Percentiles rank a stretch among this genome's conserved stretches.
These are phyloP conservation scores for Enteromius paludinosus DNA, from an alignment of 2,797 vertebrate genomes.

Conservation along the genomic window DNA sequence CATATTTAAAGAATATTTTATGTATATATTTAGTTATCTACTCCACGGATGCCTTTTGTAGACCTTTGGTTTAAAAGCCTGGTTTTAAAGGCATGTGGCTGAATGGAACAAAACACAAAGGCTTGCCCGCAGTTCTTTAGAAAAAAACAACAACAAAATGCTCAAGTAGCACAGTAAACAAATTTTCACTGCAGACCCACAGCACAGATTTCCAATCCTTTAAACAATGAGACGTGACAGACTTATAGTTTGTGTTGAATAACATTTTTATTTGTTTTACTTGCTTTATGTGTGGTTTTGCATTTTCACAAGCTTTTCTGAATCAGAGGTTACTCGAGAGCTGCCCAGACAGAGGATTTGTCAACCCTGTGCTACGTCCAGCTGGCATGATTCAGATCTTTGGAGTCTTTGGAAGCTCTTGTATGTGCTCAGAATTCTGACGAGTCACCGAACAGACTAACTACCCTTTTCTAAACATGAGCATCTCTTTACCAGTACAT, in stretches of 20 bases:
- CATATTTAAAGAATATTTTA: background rate
- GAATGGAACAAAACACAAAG: background rate
- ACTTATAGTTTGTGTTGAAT: slow-evolving; percentile 28
- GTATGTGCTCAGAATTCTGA: slow-evolving; percentile 78
- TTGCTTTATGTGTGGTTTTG: slow-evolving; percentile 36
- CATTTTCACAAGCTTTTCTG: slow-evolving; percentile 30
- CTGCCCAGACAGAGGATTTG: slow-evolving; percentile 43
- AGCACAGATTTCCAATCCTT: no score
- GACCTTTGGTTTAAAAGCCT: background rate
- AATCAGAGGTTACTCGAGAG: slow-evolving; percentile 14
- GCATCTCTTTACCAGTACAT: slow-evolving; percentile 36
- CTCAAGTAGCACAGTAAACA: background rate
- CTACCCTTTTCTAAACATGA: slow-evolving; percentile 43
- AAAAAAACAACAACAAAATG: background rate
- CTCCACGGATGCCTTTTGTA: background rate
- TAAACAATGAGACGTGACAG: background rate
- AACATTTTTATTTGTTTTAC: slow-evolving; percentile 33
- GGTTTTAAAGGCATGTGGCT: background rate
- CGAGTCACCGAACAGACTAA: slow-evolving; percentile 49
- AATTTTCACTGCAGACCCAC: slow-evolving; percentile 8
- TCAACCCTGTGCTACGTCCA: slow-evolving; percentile 64
- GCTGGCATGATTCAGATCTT: slow-evolving; percentile 70
- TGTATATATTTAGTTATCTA: background rate
- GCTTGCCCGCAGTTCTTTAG: background rate
- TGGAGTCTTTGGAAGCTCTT: slow-evolving; percentile 70